A percentile compares a stretch with the other conserved stretches of the same genome.
These are phyloP conservation scores for Lepidurus packardi DNA, from an alignment of 1,140 invertebrate species.

Conservation along the genomic window DNA sequence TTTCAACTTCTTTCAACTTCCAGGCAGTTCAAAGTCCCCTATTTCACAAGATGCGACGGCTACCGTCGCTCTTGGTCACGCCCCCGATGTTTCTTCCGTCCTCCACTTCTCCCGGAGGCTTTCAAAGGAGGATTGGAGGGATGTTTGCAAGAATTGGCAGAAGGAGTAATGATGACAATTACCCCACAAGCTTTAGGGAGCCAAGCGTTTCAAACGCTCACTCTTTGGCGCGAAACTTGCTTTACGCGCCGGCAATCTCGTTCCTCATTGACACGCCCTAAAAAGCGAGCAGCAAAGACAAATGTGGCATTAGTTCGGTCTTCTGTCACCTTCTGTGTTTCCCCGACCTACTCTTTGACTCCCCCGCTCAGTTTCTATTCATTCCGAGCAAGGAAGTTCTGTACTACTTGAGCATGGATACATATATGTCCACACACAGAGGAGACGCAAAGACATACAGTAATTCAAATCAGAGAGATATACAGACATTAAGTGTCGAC, in stretches of 20 bases:
- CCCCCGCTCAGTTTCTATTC: too few relatives aligned
- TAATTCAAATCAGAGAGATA: too few relatives aligned
- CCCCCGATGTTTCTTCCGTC: too few relatives aligned
- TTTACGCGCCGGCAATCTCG: not conserved
- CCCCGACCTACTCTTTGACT: not conserved
- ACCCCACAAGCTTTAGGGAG: not conserved
- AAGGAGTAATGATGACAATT: not conserved
- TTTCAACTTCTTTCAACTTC: too few relatives aligned
- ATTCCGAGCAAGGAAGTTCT: too few relatives aligned
- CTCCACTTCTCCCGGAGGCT: not conserved
- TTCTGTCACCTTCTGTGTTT: not conserved
- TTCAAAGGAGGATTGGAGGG: not conserved
- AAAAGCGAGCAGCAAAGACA: not conserved
- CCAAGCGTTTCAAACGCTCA: not conserved
- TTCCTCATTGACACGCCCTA: constrained; percentile 16
- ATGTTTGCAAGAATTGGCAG: not conserved
- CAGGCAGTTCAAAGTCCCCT: too few relatives aligned
- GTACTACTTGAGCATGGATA: too few relatives aligned
- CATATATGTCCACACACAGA: too few relatives aligned
- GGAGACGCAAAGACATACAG: too few relatives aligned
- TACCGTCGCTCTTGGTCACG: too few relatives aligned
- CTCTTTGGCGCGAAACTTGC: not conserved
- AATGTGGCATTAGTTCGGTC: not conserved
- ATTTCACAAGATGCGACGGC: too few relatives aligned
- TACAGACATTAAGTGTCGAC: too few relatives aligned